Base-by-base conservation (phyloP, 2,888 invertebrate genomes). In the Amphimallon solstitiale region DNA sequence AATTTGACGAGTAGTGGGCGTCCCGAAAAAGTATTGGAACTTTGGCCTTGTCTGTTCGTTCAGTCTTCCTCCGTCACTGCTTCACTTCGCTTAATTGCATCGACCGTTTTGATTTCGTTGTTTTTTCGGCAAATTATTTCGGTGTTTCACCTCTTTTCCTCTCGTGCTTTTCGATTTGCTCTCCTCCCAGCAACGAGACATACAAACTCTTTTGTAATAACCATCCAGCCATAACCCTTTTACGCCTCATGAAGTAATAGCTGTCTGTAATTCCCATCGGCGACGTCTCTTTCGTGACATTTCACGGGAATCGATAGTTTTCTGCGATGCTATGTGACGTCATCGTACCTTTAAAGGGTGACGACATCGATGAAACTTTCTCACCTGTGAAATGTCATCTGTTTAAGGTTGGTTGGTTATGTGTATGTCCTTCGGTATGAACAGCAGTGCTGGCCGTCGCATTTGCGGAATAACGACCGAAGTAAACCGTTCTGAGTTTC, bases 351-450 rank as follows among this genome's bases (percentile, higher is more conserved):
- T 49, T 38, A 63, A 63, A 63, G 46, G 54, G 54, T 63, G 63
- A 63, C 63, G 63, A 35, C 63, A 63, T 56, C 52, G 54, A 63
- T 63, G 54, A 63, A 63, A 54, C 38, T 54, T 46, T 51, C 54
- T 63, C 56, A 63, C 46, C 46, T 63, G 54, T 63, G 34, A 63
- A 63, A 63, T 63, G 63, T 63, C 63, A 63, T 54, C 63, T 54
- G 48, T 60, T 60, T 60, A 48, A 37, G 62, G 62, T 62, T 62
- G 49, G 62, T 21, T 21, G 49, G 49, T 62, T 62, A 48, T 49
- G 40, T 48, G 48, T 23, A 34, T 49, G 38, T 54, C 14, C 17
- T 10, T n/a, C 21, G 54, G 14, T 21, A 12, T 38, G 21, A 21
- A 35, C 35, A 17, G 12, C 21, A 17, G 46, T 15, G 29, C 29